Base-by-base conservation (phyloP, 2,113 vertebrate species). In the Protobothrops flavoviridis region DNA sequence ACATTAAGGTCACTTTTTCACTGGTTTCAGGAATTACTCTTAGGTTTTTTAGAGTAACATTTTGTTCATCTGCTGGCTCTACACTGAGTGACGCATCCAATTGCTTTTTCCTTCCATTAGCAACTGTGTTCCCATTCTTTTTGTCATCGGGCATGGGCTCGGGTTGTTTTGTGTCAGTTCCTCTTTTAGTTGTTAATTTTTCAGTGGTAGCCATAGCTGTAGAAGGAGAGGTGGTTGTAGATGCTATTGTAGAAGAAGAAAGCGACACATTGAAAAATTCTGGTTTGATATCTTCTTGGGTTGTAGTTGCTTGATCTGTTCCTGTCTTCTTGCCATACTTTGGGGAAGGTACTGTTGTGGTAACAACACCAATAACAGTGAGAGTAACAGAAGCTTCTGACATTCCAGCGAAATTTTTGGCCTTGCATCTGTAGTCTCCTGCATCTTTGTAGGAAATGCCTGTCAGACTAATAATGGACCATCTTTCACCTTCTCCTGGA, bases 401-500 rank as follows among this genome's bases (percentile, higher is more conserved):
- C 29, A 95, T 97, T 33, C 99, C 99, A 1, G 99, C 99, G 93
- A 98, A 95, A 91, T 99, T 99, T 96, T 98, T 99, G 64, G 99
- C 99, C 94, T 98, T 99, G 95, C 99, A 99, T 59, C 97, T 98
- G 96, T 99, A 99, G 96, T 99, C 97, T 29, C 99, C 99, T 7
- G 98, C 98, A 0, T 99, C 99, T 95, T 98, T 98, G 96, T 97
- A 97, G 7, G 98, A 96, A 95, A 99, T 98, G 87, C 98, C 98
- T 15, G 98, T 97, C 96, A 99, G 92, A 94, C 99, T 99, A 94
- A 99, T 98, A 94, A 99, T 98, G 96, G 99, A 99, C 99, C 99
- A 99, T 88, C 98, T 97, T 91, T 98, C 97, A 86, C 99, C 99
- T 23, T 99, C 98, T 59, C 97, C 97, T 64, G 99, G 99, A 94